Conservation (phyloP, 2,888 invertebrate species). For the Habroteleia sp. region DNA sequence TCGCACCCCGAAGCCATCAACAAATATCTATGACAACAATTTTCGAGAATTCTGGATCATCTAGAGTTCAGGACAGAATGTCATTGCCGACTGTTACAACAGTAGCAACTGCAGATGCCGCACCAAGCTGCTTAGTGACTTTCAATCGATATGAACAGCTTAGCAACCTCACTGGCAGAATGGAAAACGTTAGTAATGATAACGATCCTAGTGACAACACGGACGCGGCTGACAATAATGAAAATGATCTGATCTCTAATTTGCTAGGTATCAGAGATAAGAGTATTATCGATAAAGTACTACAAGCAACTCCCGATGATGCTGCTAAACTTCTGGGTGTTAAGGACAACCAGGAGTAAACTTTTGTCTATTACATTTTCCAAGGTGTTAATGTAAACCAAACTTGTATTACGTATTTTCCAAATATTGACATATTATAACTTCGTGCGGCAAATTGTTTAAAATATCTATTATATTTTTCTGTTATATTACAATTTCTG, state of each 20-base stretch:
- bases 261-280: conserved; percentile 93
- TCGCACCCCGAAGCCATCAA: conserved; percentile 74
- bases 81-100: conserved; percentile 75
- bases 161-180: conserved; percentile 72
- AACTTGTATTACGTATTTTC: too few relatives aligned
- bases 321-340: conserved; percentile 94
- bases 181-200: conserved; percentile 82
- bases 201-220: conserved; percentile 69
- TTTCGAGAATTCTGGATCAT: conserved; percentile 65
- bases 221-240: conserved; percentile 82
- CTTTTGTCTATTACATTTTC: not conserved
- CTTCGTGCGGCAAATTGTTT: too few relatives aligned
- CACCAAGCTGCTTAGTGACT: conserved; percentile 73
- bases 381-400: too few relatives aligned
- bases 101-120: conserved; percentile 76
- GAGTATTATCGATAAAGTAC: conserved; percentile 91
- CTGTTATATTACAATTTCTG: too few relatives aligned
- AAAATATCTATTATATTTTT: too few relatives aligned
- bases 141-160: conserved; percentile 77
- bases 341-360: conserved; percentile 83
- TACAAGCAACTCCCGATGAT: conserved; percentile 90
- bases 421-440: too few relatives aligned
- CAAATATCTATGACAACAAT: conserved; percentile 62
- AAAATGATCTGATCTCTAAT: conserved; percentile 92
- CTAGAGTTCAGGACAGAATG: conserved; percentile 71